Conservation (phyloP, 2,113 vertebrate genomes). For the Recurvirostra avosetta region DNA sequence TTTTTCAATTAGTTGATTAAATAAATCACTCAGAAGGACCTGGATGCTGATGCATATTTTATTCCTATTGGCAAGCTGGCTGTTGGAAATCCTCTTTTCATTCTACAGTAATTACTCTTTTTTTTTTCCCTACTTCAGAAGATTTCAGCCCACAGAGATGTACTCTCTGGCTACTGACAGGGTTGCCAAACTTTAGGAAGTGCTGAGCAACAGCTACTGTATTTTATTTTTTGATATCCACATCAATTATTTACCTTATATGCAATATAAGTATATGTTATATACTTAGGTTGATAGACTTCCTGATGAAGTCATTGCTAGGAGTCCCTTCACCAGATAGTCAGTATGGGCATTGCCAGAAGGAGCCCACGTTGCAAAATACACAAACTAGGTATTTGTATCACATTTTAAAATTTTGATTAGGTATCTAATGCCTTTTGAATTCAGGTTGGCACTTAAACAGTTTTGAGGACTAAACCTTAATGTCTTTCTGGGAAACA, state of each 20-base stretch:
- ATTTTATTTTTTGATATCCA: neutral
- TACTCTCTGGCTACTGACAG: neutral
- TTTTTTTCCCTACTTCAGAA: neutral
- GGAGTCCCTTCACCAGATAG: neutral
- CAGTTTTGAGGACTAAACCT: neutral
- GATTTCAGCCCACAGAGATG: neutral
- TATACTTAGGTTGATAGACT: neutral
- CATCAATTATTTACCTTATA: neutral
- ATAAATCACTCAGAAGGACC: neutral
- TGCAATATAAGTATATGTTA: neutral
- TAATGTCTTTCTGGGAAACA: neutral
- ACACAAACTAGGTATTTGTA: neutral
- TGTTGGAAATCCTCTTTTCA: neutral
- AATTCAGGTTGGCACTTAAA: neutral
- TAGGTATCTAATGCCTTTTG: neutral
- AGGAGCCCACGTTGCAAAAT: accelerated
- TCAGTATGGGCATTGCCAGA: neutral
- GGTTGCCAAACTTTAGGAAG: neutral
- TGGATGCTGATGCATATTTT: neutral
- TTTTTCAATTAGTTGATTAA: conserved; percentile 33
- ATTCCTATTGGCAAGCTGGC: neutral
- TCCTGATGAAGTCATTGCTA: neutral
- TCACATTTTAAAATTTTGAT: neutral
- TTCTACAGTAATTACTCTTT: neutral
- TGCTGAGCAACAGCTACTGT: neutral